A percentile compares a stretch with the other conserved stretches of the same genome.
Conservation (phyloP, 92 coral and sea anemone genomes). For the Paragorgia papillata region DNA sequence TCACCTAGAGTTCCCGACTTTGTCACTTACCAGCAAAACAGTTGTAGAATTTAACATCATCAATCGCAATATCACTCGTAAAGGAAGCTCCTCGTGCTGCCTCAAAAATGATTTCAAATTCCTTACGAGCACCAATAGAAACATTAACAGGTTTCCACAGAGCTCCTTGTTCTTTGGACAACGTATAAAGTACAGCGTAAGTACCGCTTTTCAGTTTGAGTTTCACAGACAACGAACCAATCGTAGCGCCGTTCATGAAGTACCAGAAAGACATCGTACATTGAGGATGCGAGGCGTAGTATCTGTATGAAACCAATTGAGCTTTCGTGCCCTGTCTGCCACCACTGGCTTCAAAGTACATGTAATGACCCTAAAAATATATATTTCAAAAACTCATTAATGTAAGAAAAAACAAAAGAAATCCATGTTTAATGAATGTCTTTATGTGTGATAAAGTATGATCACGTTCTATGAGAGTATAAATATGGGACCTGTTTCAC, state of each 20-base stretch:
- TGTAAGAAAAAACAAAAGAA: too few relatives aligned
- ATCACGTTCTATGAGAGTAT: too few relatives aligned
- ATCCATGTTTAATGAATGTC: too few relatives aligned
- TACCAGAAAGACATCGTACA: slow-evolving; percentile 92
- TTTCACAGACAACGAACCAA: slow-evolving; percentile 62
- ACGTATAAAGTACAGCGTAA: slow-evolving; percentile 54
- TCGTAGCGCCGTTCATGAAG: slow-evolving; percentile 82
- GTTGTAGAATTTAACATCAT: slow-evolving; percentile 74
- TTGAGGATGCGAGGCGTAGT: slow-evolving; percentile 85
- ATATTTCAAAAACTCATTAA: background rate
- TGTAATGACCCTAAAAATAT: slow-evolving; percentile 77
- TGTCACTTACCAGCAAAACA: slow-evolving; percentile 72
- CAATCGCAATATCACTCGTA: slow-evolving; percentile 85
- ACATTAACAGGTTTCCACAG: slow-evolving; percentile 71
- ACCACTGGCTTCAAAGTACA: slow-evolving; percentile 82
- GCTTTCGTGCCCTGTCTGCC: slow-evolving; percentile 82
- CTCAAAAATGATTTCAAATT: slow-evolving; percentile 86
- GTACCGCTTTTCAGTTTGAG: slow-evolving; percentile 71
- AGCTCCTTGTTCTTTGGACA: slow-evolving; percentile 69
- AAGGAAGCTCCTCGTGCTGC: slow-evolving; percentile 79
- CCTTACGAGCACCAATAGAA: slow-evolving; percentile 62
- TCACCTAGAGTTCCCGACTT: too few relatives aligned
- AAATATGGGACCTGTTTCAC: too few relatives aligned
- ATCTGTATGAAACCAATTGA: slow-evolving; percentile 82
- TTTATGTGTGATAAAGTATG: too few relatives aligned